A percentile compares a stretch with the other conserved stretches of the same genome.
These are phyloP conservation scores for Steinernema feltiae DNA, from an alignment of 1,140 invertebrate species.

Conservation along the genomic window DNA sequence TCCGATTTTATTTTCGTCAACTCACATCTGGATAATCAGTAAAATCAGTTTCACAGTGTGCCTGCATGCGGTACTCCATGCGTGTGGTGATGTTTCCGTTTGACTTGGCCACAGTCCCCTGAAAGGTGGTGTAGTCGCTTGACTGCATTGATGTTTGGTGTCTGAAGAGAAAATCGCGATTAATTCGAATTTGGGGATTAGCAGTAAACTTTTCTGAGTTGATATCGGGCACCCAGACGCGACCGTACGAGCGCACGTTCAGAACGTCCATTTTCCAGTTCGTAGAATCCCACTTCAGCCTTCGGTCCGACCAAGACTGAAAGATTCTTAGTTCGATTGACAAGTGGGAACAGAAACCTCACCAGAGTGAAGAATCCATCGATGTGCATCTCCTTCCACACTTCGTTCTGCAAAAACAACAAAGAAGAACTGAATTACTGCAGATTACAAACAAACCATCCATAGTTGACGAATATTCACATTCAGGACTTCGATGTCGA, in stretches of 20 bases:
- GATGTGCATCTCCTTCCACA: slow-evolving; percentile 44
- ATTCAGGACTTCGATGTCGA: slow-evolving; percentile 35
- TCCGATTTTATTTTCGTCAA: neutral
- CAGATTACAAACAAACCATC: slow-evolving; percentile 27
- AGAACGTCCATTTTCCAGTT: slow-evolving; percentile 39
- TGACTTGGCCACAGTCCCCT: slow-evolving; percentile 35
- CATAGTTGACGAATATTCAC: slow-evolving; percentile 34
- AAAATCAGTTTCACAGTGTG: slow-evolving; percentile 36
- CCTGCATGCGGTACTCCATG: slow-evolving; percentile 40
- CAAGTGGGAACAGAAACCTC: neutral
- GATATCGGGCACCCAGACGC: slow-evolving; percentile 40
- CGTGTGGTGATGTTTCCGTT: slow-evolving; percentile 37
- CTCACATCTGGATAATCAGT: slow-evolving; percentile 41
- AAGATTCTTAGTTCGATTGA: slow-evolving; percentile 11
- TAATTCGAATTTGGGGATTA: neutral
- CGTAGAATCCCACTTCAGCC: slow-evolving; percentile 30
- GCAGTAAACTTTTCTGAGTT: slow-evolving; percentile 35
- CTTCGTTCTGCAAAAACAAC: slow-evolving; percentile 21
- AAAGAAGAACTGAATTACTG: neutral
- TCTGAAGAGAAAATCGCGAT: slow-evolving; percentile 18
- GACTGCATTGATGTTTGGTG: slow-evolving; percentile 35
- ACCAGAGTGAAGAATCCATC: slow-evolving; percentile 36
- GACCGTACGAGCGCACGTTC: slow-evolving; percentile 35
- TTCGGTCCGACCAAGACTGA: slow-evolving; percentile 40
- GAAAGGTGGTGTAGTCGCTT: slow-evolving; percentile 35